phyloP scores from a whole-genome alignment of 1,140 invertebrate species.

The Limonius californicus region DNA sequence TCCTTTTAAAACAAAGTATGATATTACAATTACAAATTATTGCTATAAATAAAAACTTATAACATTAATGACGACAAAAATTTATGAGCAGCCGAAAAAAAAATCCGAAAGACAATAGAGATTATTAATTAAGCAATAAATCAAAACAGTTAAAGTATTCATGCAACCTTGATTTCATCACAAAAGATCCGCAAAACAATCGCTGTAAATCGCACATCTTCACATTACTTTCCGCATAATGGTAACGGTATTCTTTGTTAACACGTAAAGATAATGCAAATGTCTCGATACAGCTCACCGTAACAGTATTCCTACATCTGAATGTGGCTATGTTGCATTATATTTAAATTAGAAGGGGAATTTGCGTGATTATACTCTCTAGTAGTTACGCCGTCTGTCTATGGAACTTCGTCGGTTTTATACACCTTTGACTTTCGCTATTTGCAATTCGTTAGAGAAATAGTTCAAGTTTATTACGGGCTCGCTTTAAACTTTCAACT shows the following conservation, averaged over 20 bases:
- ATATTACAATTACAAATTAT: too few relatives aligned
- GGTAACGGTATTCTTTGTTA: constrained; percentile 5
- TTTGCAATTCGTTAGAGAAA: neutral
- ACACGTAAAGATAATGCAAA: constrained; percentile 15
- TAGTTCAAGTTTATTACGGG: neutral
- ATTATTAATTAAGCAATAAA: too few relatives aligned
- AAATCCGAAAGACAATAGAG: too few relatives aligned
- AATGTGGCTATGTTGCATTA: neutral
- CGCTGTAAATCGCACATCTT: neutral
- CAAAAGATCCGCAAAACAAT: neutral
- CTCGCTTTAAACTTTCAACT: neutral
- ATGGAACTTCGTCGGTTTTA: neutral
- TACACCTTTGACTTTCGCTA: neutral
- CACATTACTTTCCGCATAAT: neutral
- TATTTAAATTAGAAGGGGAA: constrained; percentile 8
- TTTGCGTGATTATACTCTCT: constrained; percentile 4
- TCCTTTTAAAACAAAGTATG: too few relatives aligned
- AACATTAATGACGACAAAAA: too few relatives aligned
- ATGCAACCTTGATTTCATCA: too few relatives aligned
- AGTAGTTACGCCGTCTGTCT: neutral
- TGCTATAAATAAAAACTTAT: too few relatives aligned
- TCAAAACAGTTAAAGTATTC: too few relatives aligned
- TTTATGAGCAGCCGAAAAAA: too few relatives aligned
- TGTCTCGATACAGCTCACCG: constrained; percentile 6
- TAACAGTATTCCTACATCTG: neutral